Evolutionary conservation across 2,113 vertebrate genomes (phyloP).

Genomic region (Oreochromis aureus): DNA sequence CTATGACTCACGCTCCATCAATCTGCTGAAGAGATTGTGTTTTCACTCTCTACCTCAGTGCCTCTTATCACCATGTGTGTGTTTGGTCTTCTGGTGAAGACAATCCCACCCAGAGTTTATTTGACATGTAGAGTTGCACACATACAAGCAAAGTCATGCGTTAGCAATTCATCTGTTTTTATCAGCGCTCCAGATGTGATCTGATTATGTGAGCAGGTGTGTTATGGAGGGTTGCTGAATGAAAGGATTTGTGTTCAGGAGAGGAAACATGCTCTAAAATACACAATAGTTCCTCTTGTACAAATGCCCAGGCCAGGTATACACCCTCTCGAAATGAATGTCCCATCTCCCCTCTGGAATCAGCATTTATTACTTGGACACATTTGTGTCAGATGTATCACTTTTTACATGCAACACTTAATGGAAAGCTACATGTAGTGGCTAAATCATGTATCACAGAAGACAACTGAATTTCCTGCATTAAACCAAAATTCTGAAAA

Average conservation of each 20-base stretch:
- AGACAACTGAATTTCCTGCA: background rate
- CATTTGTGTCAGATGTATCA: background rate
- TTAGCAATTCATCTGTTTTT: background rate
- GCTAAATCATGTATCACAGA: background rate
- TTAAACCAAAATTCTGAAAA: background rate
- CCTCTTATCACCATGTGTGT: background rate
- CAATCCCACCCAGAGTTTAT: background rate
- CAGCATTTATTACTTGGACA: background rate
- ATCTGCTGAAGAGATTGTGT: constrained; percentile 18
- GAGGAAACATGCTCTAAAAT: background rate
- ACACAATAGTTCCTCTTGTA: background rate
- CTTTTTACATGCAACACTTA: background rate
- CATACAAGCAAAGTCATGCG: background rate
- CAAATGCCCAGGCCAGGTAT: background rate
- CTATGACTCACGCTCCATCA: background rate
- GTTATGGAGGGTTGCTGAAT: background rate
- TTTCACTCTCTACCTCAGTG: background rate
- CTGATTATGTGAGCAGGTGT: background rate
- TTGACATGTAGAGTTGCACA: background rate
- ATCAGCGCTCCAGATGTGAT: constrained; percentile 1
- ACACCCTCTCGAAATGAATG: background rate
- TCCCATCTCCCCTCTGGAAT: background rate
- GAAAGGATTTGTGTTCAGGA: background rate
- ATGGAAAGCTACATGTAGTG: background rate
- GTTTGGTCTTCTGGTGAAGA: background rate